Percentiles rank a stretch among this genome's conserved stretches.
These are phyloP conservation scores for Salticus scenicus DNA, from an alignment of 2,888 invertebrate species.

Conservation along the genomic window DNA sequence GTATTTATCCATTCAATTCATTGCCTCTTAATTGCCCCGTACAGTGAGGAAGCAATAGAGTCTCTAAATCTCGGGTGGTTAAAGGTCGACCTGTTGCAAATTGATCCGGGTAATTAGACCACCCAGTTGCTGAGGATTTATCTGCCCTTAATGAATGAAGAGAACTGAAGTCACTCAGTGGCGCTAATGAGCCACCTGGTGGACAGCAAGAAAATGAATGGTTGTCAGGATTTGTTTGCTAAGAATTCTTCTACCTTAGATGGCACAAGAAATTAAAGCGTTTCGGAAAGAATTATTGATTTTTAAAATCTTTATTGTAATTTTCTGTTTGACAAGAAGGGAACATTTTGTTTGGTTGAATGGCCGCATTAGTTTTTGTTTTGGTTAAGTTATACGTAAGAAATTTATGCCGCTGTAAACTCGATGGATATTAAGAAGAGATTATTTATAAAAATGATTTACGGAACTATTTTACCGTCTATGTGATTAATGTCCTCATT, in stretches of 20 bases:
- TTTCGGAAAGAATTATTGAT: background rate
- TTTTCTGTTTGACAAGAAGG: background rate
- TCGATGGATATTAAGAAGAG: too few relatives aligned
- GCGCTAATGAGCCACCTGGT: conserved; percentile 50
- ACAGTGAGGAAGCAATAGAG: conserved; percentile 21
- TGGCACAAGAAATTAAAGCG: background rate
- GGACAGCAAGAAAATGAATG: conserved; percentile 18
- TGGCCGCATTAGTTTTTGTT: background rate
- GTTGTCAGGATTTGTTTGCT: background rate
- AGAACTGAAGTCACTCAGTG: conserved; percentile 25
- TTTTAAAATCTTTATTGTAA: background rate
- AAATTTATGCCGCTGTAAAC: too few relatives aligned
- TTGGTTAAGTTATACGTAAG: too few relatives aligned
- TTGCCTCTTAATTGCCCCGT: conserved; percentile 40
- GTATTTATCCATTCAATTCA: conserved; percentile 42
- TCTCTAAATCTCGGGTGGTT: conserved; percentile 39
- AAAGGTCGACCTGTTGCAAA: conserved; percentile 39
- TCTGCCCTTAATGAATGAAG: conserved; percentile 22
- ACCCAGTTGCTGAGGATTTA: conserved; percentile 46
- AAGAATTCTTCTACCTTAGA: conserved; percentile 1
- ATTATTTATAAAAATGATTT: too few relatives aligned
- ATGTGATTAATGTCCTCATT: too few relatives aligned
- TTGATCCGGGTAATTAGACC: conserved; percentile 54
- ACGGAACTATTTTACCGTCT: too few relatives aligned
- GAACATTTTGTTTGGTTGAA: background rate